Conservation (phyloP, 2,797 vertebrate genomes). For the Hypotaenidia philippensis region DNA sequence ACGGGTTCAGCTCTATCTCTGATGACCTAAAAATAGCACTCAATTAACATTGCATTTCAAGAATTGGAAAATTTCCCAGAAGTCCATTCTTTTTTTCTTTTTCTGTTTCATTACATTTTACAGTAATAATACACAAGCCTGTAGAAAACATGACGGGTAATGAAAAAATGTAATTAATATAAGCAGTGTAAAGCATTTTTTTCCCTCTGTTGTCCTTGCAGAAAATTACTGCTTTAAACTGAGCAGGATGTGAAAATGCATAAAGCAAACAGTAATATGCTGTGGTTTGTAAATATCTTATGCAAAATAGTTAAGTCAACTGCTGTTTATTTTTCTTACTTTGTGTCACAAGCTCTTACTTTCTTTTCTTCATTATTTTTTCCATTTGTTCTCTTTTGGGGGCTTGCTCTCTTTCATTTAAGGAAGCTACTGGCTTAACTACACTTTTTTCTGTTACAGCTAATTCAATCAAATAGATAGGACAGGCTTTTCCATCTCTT, state of each 20-base stretch:
- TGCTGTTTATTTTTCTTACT: slow-evolving; percentile 79
- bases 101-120: slow-evolving; percentile 89
- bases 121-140: slow-evolving; percentile 88
- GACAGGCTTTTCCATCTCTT: background rate
- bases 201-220: slow-evolving; percentile 85
- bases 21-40: slow-evolving; percentile 86
- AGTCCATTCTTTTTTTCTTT: slow-evolving; percentile 86
- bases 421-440: slow-evolving; percentile 56
- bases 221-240: slow-evolving; percentile 87
- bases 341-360: slow-evolving; percentile 77
- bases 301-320: slow-evolving; percentile 82
- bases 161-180: slow-evolving; percentile 91
- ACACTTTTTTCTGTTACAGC: slow-evolving; percentile 31
- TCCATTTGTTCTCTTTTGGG: slow-evolving; percentile 52
- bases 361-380: slow-evolving; percentile 67
- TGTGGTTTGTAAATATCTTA: slow-evolving; percentile 85
- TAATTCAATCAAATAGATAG: slow-evolving; percentile 31
- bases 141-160: slow-evolving; percentile 88
- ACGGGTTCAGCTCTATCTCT: slow-evolving; percentile 77
- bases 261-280: slow-evolving; percentile 80
- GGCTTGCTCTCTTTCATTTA: slow-evolving; percentile 23
- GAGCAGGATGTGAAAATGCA: slow-evolving; percentile 85
- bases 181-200: slow-evolving; percentile 84
- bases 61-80: slow-evolving; percentile 90
- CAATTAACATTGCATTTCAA: slow-evolving; percentile 89